Evolutionary conservation across 2,113 vertebrate species (phyloP).

Genomic region (Vombatus ursinus): DNA sequence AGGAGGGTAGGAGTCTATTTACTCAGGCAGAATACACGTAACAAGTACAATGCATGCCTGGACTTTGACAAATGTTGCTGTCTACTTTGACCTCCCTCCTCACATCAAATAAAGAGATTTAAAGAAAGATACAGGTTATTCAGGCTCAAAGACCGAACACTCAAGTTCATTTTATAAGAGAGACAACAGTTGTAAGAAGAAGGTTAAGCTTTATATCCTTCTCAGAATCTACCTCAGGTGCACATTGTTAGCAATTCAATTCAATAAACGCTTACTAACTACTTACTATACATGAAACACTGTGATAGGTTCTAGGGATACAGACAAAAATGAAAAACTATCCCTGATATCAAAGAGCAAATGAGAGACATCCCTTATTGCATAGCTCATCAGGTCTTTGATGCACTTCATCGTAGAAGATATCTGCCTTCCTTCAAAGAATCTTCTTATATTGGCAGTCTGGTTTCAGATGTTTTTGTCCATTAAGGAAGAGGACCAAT

Average conservation of each 20-base stretch:
- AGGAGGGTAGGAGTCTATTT: neutral
- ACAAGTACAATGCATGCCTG: slow-evolving; percentile 28
- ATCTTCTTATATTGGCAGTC: no score
- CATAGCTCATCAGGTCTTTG: neutral
- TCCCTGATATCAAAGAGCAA: neutral
- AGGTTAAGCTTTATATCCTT: neutral
- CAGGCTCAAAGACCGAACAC: neutral
- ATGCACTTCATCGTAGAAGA: neutral
- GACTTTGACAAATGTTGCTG: slow-evolving; percentile 22
- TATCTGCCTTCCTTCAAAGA: no score
- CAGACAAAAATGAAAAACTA: neutral
- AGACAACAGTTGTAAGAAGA: neutral
- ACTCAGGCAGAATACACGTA: slow-evolving; percentile 2
- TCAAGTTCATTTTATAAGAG: neutral
- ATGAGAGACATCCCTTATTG: neutral
- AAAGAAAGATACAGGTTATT: neutral
- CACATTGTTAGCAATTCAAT: neutral
- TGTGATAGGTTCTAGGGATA: neutral
- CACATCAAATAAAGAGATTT: neutral
- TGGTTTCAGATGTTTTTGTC: no score
- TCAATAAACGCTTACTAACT: neutral
- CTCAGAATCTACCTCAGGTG: neutral
- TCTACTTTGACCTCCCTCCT: slow-evolving; percentile 4
- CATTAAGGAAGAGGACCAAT: no score
- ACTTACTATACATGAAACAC: neutral